Evolutionary conservation across 2,888 invertebrate genomes (phyloP), one percentile per base, ranked within the genome.

Genomic region (Neoaliturus tenellus): DNA sequence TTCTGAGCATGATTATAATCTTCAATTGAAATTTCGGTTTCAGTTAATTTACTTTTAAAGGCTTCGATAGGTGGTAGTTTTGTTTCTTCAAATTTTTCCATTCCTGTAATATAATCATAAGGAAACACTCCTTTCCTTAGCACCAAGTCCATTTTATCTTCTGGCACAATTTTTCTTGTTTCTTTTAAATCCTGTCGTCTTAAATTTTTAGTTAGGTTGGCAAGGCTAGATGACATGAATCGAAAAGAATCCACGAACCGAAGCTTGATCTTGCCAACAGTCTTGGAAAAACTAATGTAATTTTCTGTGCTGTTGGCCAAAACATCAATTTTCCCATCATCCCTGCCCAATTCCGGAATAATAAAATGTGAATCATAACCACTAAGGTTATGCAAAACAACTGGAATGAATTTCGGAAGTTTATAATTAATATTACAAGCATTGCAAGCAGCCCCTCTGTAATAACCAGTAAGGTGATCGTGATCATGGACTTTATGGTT

Each of bases 1-100:
- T 85, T 85, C 44, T 85, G 35, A 4, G 90, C 90, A 87, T 89
- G 89, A 17, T 85, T 44, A 85, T 90, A 90, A 80, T 89, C 88
- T 33, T 84, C 85, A 14, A 87, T 84, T 35, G 83, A 84, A 41
- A 89, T 87, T 28, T 85, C 23, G n/a, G 84, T 55, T 73, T 89
- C 83, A 14, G 41, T 87, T 12, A 88, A 28, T n/a, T 35, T 69
- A 83, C 86, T 88, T 84, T 86, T 88, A 86, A 89, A 89, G 5
- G 51, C 6, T 39, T 85, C 81, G 80, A 83, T 86, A 6, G 75
- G 8, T 31, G 89, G 89, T 84, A 89, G 44, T 25, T 3, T 8
- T 0, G 83, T 86, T 25, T 86, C 86, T 0, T 81, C 44, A 20
- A 86, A 73, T 78, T 80, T 81, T 0, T 23, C 25, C 62, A 67